Evolutionary conservation across 2,888 invertebrate genomes (phyloP), one percentile per base, ranked within the genome.

Genomic region (Noctua fimbriata): DNA sequence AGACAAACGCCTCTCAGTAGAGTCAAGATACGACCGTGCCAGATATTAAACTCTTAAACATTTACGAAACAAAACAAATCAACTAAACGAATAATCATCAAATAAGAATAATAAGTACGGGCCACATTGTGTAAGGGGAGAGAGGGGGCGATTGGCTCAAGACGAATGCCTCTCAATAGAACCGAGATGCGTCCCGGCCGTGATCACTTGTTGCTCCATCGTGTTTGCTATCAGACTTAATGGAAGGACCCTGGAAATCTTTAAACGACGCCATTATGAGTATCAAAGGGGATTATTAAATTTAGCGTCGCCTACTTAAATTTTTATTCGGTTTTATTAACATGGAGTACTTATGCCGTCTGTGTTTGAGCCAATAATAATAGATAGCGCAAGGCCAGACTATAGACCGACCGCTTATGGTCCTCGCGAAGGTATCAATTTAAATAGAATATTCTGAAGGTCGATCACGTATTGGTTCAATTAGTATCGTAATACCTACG

Each of bases 131-230:
- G 78, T 72, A 58, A 70, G 67, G 69, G 47, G 76, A 49, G 74
- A 67, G 81, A 78, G 81, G 72, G 71, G 69, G 69, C 89, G 92
- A 93, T 93, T 89, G 93, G 87, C 90, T 87, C 90, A 93, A 94
- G 95, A 95, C 93, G 93, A 93, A 94, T 93, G 92, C 93, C 92
- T 92, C 94, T 93, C 95, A 93, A 95, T 95, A 94, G 92, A 91
- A 90, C 86, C 90, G 93, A 92, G 94, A 93, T 92, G 92, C 93
- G 93, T 92, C 93, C 93, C 92, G 92, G 91, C 91, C 93, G 93
- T 93, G 93, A 93, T 92, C 89, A 92, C 96, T 95, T 96, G 96
- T 96, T 96, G 96, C 96, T 94, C 92, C 93, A 88, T 88, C 89
- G 89, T 88, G 91, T 92, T 91, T 89, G 88, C 89, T 91, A 85